Conservation (phyloP, 2,888 invertebrate genomes). For the Capitulum mitella region DNA sequence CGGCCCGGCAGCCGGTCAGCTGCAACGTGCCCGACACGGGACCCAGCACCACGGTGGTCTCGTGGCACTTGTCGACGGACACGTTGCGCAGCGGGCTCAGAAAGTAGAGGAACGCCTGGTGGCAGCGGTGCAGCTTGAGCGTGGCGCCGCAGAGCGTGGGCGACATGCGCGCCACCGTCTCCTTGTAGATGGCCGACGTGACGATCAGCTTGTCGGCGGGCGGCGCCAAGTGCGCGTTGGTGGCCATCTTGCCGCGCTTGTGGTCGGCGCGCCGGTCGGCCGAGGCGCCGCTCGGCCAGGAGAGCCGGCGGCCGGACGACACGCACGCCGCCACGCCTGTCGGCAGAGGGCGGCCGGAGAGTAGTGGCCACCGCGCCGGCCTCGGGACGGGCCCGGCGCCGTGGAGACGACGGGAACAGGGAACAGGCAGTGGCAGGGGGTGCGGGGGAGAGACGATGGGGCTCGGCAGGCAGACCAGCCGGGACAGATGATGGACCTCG, state of each 20-base stretch:
- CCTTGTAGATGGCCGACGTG: not conserved
- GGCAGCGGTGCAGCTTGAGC: constrained; percentile 21
- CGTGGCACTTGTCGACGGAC: constrained; percentile 40
- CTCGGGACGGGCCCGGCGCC: no score
- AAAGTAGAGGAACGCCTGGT: constrained; percentile 24
- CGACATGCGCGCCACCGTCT: constrained; percentile 22
- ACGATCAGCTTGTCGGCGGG: constrained; percentile 15
- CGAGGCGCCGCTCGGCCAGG: not conserved
- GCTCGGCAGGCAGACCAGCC: not conserved
- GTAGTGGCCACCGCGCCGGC: no score
- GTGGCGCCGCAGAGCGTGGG: constrained; percentile 9
- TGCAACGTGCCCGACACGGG: constrained; percentile 44
- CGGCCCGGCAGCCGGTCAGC: constrained; percentile 44
- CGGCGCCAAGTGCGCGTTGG: constrained; percentile 23
- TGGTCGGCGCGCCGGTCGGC: constrained; percentile 3
- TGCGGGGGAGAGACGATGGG: no score
- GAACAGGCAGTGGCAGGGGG: no score
- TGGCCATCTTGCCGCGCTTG: constrained; percentile 24
- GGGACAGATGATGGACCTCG: no score
- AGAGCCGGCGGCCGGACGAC: not conserved
- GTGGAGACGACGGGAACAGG: no score
- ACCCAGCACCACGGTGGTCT: constrained; percentile 44
- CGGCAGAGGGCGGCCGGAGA: no score
- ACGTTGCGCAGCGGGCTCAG: constrained; percentile 34
- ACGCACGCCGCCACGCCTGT: constrained; percentile 9